Percentiles rank a stretch among this genome's conserved stretches.
Conservation (phyloP, 2,113 vertebrate genomes). For the Albula glossodonta region DNA sequence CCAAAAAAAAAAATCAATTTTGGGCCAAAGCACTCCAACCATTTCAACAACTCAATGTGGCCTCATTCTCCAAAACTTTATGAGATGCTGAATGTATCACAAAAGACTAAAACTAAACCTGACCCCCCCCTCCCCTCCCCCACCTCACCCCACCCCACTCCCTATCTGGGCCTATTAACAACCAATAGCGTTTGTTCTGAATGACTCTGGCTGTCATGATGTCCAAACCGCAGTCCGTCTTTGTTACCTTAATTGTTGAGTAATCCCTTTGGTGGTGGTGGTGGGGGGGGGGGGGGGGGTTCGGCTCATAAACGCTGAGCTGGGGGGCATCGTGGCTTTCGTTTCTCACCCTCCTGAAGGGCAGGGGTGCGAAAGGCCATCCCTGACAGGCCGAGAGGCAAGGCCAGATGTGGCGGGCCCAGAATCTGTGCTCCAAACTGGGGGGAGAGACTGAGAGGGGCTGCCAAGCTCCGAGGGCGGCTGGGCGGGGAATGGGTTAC, state of each 20-base stretch:
- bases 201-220: background rate
- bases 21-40: too few relatives aligned
- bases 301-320: background rate
- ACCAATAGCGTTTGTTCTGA: background rate
- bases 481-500: background rate
- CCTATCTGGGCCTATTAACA: too few relatives aligned
- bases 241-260: background rate
- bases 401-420: conserved; percentile 13
- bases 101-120: too few relatives aligned
- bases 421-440: background rate
- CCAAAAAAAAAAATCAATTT: too few relatives aligned
- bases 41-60: too few relatives aligned
- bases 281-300: too few relatives aligned
- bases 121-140: too few relatives aligned
- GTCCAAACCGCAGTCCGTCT: background rate
- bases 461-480: too few relatives aligned
- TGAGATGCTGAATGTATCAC: too few relatives aligned
- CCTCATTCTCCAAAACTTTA: too few relatives aligned
- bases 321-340: background rate
- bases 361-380: too few relatives aligned
- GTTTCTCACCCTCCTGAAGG: background rate
- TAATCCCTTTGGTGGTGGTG: background rate
- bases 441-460: background rate
- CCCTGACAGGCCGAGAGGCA: background rate
- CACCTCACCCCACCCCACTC: too few relatives aligned